phyloP scores from a whole-genome alignment of 92 coral and sea anemone species.

The Micromussa lordhowensis region DNA sequence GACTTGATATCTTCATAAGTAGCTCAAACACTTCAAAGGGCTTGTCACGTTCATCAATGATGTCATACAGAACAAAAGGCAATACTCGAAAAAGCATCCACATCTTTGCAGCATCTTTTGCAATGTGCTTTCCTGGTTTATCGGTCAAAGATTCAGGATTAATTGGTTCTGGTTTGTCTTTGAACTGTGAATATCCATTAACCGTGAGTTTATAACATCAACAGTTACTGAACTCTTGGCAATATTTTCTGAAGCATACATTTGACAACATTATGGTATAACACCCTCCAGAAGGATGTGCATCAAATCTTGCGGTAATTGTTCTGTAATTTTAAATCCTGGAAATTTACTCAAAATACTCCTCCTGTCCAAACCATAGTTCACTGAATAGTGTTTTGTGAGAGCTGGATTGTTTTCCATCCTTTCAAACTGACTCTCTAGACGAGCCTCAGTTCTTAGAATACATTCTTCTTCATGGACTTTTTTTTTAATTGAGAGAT shows the following conservation, averaged over 20 bases:
- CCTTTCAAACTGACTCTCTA: constrained; percentile 38
- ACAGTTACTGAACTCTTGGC: constrained; percentile 7
- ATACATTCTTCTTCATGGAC: constrained; percentile 56
- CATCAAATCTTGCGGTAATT: constrained; percentile 77
- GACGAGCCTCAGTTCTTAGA: constrained; percentile 41
- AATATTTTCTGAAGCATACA: constrained; percentile 22
- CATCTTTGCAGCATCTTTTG: constrained; percentile 47
- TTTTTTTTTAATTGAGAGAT: constrained; percentile 47
- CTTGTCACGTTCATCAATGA: constrained; percentile 56
- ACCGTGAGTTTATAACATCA: constrained; percentile 1
- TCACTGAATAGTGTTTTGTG: constrained; percentile 2
- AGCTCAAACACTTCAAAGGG: constrained; percentile 26
- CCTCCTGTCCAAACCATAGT: constrained; percentile 47
- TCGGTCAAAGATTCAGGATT: constrained; percentile 33
- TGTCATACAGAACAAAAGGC: constrained; percentile 67
- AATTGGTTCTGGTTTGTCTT: constrained; percentile 56
- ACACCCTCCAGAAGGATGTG: constrained; percentile 77
- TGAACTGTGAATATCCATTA: constrained; percentile 49
- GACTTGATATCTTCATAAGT: no score
- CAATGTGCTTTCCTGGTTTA: constrained; percentile 42
- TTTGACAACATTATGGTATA: constrained; percentile 34
- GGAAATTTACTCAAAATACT: constrained; percentile 45
- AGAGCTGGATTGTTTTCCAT: constrained; percentile 40
- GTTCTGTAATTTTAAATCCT: constrained; percentile 61
- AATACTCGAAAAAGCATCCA: constrained; percentile 48